Evolutionary conservation across 2,797 vertebrate species (phyloP).

Genomic region (Platalea minor): DNA sequence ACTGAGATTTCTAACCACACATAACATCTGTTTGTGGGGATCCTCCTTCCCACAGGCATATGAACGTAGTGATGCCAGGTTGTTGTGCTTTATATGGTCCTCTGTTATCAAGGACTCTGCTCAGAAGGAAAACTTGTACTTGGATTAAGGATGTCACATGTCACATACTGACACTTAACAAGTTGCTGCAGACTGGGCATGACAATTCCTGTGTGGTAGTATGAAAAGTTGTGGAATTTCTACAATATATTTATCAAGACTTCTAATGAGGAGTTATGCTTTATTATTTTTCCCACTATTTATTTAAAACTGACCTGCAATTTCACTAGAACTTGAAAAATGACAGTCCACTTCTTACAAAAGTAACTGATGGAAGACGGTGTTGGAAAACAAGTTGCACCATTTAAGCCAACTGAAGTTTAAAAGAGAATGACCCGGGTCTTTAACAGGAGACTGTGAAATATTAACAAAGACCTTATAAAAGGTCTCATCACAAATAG

Average conservation of each 20-base stretch:
- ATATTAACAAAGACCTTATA: neutral
- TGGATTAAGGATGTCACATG: neutral
- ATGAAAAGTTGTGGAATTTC: neutral
- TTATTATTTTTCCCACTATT: neutral
- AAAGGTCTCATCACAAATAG: neutral
- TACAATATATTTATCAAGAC: neutral
- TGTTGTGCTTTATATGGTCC: neutral
- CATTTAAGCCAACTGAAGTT: neutral
- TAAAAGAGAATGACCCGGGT: neutral
- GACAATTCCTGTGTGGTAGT: neutral
- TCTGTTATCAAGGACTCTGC: neutral
- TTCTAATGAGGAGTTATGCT: neutral
- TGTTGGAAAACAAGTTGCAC: neutral
- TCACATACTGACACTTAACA: neutral
- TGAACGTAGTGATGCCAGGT: rapidly evolving
- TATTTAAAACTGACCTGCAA: neutral
- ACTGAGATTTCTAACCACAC: neutral
- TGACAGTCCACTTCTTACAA: neutral
- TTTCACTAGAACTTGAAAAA: neutral
- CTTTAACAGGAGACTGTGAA: neutral
- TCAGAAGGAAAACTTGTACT: neutral
- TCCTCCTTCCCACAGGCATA: neutral
- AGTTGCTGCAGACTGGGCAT: neutral
- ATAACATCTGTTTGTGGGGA: neutral
- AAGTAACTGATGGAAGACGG: neutral